phyloP scores from a whole-genome alignment of 2,888 invertebrate species.

The Agelastica alni region DNA sequence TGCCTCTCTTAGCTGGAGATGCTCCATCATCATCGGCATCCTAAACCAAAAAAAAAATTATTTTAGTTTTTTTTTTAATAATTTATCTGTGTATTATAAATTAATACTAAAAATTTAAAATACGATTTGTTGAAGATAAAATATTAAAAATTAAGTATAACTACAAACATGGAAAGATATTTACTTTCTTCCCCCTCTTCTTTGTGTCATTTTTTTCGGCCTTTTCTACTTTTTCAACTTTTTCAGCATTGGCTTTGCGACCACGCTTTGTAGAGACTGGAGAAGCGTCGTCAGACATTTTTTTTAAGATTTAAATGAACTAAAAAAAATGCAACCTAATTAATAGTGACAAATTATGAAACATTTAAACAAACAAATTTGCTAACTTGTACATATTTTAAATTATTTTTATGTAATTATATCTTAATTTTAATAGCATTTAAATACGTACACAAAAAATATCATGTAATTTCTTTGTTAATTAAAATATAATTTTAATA shows the following conservation, averaged over 20 bases:
- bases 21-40: conserved; percentile 44
- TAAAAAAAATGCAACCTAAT: conserved; percentile 1
- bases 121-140: no score
- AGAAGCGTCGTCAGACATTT: conserved; percentile 54
- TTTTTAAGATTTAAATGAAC: conserved; percentile 8
- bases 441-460: not conserved
- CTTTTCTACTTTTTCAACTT: conserved; percentile 42
- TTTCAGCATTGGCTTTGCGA: conserved; percentile 50
- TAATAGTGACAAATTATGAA: conserved; percentile 2
- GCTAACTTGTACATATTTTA: no score
- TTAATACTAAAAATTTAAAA: no score
- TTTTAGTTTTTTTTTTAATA: no score
- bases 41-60: conserved; percentile 26
- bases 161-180: no score
- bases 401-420: no score
- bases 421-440: not conserved
- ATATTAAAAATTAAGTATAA: no score
- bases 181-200: conserved; percentile 44
- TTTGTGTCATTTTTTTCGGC: conserved; percentile 36
- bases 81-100: no score
- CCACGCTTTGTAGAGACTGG: conserved; percentile 56
- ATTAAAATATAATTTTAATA: no score
- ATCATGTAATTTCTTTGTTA: not conserved
- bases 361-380: not conserved
- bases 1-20: conserved; percentile 59